Conservation (phyloP, 2,888 invertebrate genomes). For the Athalia rosae region DNA sequence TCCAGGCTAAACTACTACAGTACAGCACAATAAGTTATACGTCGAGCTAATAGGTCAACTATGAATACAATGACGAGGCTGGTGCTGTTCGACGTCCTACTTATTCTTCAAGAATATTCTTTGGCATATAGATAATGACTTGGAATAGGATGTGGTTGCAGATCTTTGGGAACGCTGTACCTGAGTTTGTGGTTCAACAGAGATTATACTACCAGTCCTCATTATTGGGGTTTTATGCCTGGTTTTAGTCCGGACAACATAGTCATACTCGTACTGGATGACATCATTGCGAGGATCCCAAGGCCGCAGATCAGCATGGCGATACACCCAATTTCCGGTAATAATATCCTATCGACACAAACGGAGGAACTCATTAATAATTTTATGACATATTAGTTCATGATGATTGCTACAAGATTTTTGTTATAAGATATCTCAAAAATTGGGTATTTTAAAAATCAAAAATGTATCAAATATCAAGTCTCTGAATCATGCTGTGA, state of each 20-base stretch:
- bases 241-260: constrained; percentile 85
- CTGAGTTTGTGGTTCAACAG: constrained; percentile 77
- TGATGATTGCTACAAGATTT: too few relatives aligned
- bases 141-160: constrained; percentile 40
- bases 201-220: constrained; percentile 82
- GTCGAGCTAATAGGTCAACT: constrained; percentile 36
- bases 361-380: background rate
- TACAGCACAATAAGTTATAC: constrained; percentile 38
- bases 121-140: constrained; percentile 38
- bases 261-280: constrained; percentile 90
- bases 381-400: background rate
- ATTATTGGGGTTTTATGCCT: constrained; percentile 85
- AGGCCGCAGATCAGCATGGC: constrained; percentile 86
- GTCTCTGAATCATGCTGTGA: too few relatives aligned
- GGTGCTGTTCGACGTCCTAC: constrained; percentile 20
- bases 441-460: too few relatives aligned
- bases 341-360: constrained; percentile 69
- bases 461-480: too few relatives aligned
- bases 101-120: constrained; percentile 39
- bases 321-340: constrained; percentile 83
- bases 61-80: constrained; percentile 10
- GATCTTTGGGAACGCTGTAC: constrained; percentile 57
- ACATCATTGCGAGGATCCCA: constrained; percentile 93
- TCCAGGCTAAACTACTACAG: constrained; percentile 43
- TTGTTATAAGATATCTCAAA: too few relatives aligned